Evolutionary conservation across 2,113 vertebrate genomes (phyloP).

Genomic region (Setophaga petechia): DNA sequence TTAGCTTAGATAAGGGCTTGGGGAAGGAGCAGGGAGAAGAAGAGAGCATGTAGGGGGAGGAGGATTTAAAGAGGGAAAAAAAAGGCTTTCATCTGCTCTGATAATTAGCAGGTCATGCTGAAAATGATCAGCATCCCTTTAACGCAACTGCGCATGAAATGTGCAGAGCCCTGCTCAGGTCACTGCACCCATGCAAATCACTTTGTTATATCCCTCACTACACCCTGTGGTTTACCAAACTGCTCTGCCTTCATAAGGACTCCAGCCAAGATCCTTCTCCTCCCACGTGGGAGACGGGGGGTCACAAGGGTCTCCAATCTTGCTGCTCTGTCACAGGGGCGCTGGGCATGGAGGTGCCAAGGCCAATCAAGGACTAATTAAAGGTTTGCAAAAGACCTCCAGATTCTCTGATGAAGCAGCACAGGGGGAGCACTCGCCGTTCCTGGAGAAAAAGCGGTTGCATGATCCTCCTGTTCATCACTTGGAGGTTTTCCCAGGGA

Average conservation of each 20-base stretch:
- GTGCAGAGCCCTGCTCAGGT: constrained; percentile 35
- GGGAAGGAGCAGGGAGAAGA: not conserved
- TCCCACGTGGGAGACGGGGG: not conserved
- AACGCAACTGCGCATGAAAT: constrained; percentile 47
- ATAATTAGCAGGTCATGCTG: constrained; percentile 62
- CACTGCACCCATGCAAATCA: not conserved
- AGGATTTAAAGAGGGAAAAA: not conserved
- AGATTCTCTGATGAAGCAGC: not conserved
- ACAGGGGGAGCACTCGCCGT: not conserved
- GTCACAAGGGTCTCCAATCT: not conserved
- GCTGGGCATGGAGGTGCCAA: not conserved
- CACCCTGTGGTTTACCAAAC: not conserved
- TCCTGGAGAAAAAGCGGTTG: not conserved
- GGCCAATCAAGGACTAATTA: not conserved
- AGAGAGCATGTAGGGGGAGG: not conserved
- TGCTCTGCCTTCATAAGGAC: not conserved
- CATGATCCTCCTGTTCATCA: not conserved
- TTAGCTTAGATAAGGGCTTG: constrained; percentile 33
- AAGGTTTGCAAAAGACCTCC: not conserved
- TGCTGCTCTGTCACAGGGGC: not conserved
- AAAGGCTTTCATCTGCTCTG: constrained; percentile 45
- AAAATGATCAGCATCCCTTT: constrained; percentile 52
- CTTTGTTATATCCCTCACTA: not conserved
- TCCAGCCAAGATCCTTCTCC: not conserved
- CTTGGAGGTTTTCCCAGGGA: not conserved